These are phyloP conservation scores for Beris morrisii DNA, from an alignment of 2,888 invertebrate genomes.

Conservation along the genomic window DNA sequence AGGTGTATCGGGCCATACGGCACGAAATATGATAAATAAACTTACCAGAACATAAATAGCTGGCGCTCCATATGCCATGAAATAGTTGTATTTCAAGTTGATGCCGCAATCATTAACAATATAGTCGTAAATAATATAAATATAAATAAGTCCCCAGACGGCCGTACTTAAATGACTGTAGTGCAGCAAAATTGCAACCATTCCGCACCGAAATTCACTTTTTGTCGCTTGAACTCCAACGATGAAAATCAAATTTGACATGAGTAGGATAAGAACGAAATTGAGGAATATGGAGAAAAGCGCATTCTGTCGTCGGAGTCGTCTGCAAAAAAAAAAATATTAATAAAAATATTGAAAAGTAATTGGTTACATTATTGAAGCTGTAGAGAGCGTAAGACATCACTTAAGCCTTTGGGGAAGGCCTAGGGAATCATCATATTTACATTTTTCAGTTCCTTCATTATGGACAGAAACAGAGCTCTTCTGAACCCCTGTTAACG, in stretches of 20 bases:
- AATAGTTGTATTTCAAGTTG: constrained; percentile 63
- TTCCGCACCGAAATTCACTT: constrained; percentile 66
- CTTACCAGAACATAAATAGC: constrained; percentile 69
- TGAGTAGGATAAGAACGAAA: constrained; percentile 63
- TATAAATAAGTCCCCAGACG: constrained; percentile 70
- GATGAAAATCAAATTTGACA: constrained; percentile 66
- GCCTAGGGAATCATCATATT: too few relatives aligned
- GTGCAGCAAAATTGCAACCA: constrained; percentile 68
- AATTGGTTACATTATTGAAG: constrained; percentile 41
- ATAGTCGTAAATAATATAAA: constrained; percentile 64
- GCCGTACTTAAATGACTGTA: constrained; percentile 70
- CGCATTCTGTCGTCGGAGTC: constrained; percentile 41
- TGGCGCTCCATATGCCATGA: constrained; percentile 66
- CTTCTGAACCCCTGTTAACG: too few relatives aligned
- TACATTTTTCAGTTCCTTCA: too few relatives aligned
- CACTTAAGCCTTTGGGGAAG: too few relatives aligned
- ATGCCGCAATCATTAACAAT: constrained; percentile 57
- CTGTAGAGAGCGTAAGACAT: too few relatives aligned
- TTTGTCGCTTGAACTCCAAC: constrained; percentile 70
- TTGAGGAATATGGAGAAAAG: constrained; percentile 62
- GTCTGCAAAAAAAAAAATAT: constrained; percentile 34
- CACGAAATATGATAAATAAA: constrained; percentile 33
- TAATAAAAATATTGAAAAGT: constrained; percentile 25
- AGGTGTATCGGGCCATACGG: background rate
- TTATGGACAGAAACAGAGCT: too few relatives aligned